phyloP scores from a whole-genome alignment of 1,140 invertebrate species.

The Penaeus indicus region DNA sequence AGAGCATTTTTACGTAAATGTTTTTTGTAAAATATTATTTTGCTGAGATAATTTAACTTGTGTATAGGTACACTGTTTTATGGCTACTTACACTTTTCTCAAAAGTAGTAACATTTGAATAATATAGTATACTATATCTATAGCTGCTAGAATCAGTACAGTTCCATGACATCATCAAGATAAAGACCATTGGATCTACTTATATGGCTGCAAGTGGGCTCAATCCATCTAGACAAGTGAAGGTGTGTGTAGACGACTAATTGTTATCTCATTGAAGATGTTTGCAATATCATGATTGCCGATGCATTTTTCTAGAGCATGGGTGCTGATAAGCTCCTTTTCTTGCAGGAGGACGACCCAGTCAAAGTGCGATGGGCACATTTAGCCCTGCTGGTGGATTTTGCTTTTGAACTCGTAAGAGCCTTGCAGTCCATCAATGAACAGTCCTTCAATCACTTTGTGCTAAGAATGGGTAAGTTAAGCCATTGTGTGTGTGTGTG shows the following conservation, averaged over 20 bases:
- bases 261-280: background rate
- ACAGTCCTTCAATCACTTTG: constrained; percentile 96
- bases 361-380: constrained; percentile 85
- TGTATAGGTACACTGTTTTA: constrained; percentile 2
- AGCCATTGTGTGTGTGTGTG: too few relatives aligned
- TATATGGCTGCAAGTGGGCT: constrained; percentile 98
- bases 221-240: constrained; percentile 79
- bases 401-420: constrained; percentile 90
- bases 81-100: background rate
- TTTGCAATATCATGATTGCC: too few relatives aligned
- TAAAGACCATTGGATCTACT: constrained; percentile 97
- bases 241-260: constrained; percentile 71
- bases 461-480: constrained; percentile 84
- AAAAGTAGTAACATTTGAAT: background rate
- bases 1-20: too few relatives aligned
- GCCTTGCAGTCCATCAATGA: constrained; percentile 92
- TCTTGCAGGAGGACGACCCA: constrained; percentile 55
- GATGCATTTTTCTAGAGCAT: background rate
- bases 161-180: constrained; percentile 92
- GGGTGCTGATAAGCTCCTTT: constrained; percentile 3
- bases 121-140: constrained; percentile 67
- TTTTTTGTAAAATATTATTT: background rate
- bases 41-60: constrained; percentile 31
- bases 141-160: constrained; percentile 87
- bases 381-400: constrained; percentile 87